These are phyloP conservation scores for Channa argus DNA, from an alignment of 2,113 vertebrate species.

Conservation along the genomic window DNA sequence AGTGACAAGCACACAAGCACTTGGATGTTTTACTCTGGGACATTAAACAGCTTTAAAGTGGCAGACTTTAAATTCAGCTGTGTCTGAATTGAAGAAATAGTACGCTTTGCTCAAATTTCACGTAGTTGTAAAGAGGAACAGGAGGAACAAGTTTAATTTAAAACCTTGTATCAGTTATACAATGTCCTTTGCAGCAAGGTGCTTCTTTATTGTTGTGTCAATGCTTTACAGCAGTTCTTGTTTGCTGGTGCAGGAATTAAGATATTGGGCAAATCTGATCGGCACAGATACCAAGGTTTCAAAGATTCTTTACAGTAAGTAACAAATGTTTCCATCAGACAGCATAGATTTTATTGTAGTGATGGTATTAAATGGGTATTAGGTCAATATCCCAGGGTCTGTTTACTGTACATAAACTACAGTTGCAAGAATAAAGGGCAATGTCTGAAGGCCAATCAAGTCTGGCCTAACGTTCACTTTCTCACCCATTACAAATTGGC, in stretches of 20 bases:
- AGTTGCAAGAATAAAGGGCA: conserved; percentile 9
- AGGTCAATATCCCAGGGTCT: not conserved
- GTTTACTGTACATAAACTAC: conserved; percentile 16
- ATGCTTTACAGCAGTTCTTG: not conserved
- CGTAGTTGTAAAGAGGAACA: not conserved
- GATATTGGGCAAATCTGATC: not conserved
- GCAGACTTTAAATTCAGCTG: not conserved
- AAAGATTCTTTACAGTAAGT: not conserved
- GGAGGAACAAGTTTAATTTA: not conserved
- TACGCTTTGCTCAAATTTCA: not conserved
- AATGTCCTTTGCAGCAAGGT: not conserved
- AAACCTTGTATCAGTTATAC: not conserved
- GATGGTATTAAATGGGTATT: not conserved
- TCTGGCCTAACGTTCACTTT: conserved; percentile 11
- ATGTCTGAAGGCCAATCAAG: conserved; percentile 7
- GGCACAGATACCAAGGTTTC: not conserved
- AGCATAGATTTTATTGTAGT: not conserved
- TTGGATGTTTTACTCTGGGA: not conserved
- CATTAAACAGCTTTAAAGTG: not conserved
- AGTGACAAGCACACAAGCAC: conserved; percentile 2
- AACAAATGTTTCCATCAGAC: not conserved
- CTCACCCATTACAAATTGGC: conserved; percentile 7
- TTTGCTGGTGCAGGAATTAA: not conserved
- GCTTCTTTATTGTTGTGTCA: not conserved
- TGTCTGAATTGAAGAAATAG: not conserved